Conservation (phyloP, 2,797 vertebrate species). For the Cynopterus sphinx region DNA sequence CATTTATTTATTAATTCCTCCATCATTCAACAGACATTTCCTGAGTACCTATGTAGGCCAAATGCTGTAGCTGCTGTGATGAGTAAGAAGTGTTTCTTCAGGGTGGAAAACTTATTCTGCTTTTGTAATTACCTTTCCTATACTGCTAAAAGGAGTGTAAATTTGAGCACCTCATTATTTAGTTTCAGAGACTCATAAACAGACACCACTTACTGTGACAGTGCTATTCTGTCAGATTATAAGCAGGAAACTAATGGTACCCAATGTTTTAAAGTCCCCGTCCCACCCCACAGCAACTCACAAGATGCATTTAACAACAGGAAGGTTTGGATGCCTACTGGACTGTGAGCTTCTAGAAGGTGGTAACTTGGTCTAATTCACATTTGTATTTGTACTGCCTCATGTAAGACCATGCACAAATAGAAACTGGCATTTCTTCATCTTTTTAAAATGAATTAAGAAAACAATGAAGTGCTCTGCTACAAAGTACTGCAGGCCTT, state of each 20-base stretch:
- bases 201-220: neutral
- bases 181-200: neutral
- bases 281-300: neutral
- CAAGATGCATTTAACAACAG: neutral
- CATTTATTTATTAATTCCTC: slow-evolving; percentile 12
- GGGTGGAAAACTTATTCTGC: neutral
- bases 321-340: neutral
- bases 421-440: neutral
- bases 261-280: neutral
- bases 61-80: neutral
- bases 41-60: neutral
- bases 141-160: neutral
- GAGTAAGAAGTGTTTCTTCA: neutral
- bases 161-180: neutral
- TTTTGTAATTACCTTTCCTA: slow-evolving; percentile 1
- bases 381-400: neutral
- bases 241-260: neutral
- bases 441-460: neutral
- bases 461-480: neutral
- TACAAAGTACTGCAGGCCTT: neutral
- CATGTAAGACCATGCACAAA: neutral
- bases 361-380: neutral
- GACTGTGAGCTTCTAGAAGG: neutral
- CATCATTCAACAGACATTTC: slow-evolving; percentile 21
- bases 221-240: neutral